A percentile compares a stretch with the other conserved stretches of the same genome.
These are phyloP conservation scores for Melolontha melolontha DNA, from an alignment of 2,888 invertebrate genomes.

Conservation along the genomic window DNA sequence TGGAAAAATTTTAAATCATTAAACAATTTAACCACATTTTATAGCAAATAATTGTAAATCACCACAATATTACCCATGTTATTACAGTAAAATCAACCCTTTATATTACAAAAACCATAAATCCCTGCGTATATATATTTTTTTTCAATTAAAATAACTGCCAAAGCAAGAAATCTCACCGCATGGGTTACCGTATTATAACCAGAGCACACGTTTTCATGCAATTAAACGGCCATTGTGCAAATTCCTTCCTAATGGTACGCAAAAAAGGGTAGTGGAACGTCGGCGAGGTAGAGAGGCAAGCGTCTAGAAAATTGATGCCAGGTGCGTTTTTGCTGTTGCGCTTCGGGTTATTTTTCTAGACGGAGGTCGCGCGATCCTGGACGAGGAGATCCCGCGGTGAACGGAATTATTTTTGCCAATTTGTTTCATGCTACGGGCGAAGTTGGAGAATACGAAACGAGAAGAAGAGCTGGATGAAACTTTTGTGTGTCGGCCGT, in stretches of 20 bases:
- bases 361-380: neutral
- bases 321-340: constrained; percentile 17
- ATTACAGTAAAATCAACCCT: too few species aligned
- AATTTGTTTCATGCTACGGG: constrained; percentile 24
- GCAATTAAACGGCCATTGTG: constrained; percentile 34
- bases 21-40: too few species aligned
- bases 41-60: too few species aligned
- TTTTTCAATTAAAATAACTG: too few species aligned
- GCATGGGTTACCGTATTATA: too few species aligned
- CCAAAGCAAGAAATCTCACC: too few species aligned
- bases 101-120: too few species aligned
- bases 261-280: neutral
- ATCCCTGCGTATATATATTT: too few species aligned
- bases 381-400: constrained; percentile 9
- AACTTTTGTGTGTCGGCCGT: neutral
- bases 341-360: constrained; percentile 3
- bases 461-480: neutral
- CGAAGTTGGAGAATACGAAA: constrained; percentile 6
- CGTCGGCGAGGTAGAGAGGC: constrained; percentile 3
- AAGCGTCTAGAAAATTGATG: constrained; percentile 26
- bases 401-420: constrained; percentile 21
- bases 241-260: constrained; percentile 18
- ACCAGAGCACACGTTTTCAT: constrained; percentile 4
- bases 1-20: too few species aligned
- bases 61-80: too few species aligned